These are phyloP conservation scores for Pherbina coryleti DNA, from an alignment of 2,888 invertebrate genomes.

Conservation along the genomic window DNA sequence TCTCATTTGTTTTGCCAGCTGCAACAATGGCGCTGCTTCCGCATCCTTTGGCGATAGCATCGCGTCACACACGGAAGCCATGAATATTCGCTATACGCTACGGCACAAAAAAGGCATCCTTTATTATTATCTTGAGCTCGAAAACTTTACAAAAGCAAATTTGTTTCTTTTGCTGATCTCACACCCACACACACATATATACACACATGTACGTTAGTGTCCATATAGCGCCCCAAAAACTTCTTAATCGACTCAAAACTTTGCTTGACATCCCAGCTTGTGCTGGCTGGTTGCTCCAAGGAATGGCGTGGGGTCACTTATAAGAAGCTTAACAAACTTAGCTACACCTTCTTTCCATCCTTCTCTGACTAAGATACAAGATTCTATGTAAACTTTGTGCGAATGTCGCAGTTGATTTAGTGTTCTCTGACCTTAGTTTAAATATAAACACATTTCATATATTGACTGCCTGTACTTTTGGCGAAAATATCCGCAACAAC, in stretches of 20 bases:
- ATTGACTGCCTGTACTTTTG: conserved; percentile 36
- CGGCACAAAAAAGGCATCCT: conserved; percentile 11
- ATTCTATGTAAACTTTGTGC: conserved; percentile 46
- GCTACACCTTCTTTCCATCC: neutral
- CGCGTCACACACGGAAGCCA: conserved; percentile 43
- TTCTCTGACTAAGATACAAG: conserved; percentile 3
- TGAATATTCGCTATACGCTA: conserved; percentile 24
- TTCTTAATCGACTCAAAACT: conserved; percentile 37
- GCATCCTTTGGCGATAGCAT: conserved; percentile 41
- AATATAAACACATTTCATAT: conserved; percentile 62
- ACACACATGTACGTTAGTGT: conserved; percentile 14
- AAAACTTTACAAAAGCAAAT: conserved; percentile 37
- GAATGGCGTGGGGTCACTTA: conserved; percentile 18
- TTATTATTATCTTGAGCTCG: conserved; percentile 43
- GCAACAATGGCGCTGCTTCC: conserved; percentile 53
- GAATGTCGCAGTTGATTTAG: conserved; percentile 66
- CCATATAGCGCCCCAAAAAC: conserved; percentile 29
- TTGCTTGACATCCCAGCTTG: conserved; percentile 11
- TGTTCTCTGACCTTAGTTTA: conserved; percentile 70
- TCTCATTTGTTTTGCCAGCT: conserved; percentile 67
- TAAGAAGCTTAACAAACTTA: conserved; percentile 31
- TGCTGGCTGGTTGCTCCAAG: neutral
- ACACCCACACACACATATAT: neutral
- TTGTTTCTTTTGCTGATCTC: conserved; percentile 44
- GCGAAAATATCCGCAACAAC: conserved; percentile 35